A percentile compares a stretch with the other conserved stretches of the same genome.
phyloP scores from a whole-genome alignment of 2,797 vertebrate genomes.

The Setipinna tenuifilis region DNA sequence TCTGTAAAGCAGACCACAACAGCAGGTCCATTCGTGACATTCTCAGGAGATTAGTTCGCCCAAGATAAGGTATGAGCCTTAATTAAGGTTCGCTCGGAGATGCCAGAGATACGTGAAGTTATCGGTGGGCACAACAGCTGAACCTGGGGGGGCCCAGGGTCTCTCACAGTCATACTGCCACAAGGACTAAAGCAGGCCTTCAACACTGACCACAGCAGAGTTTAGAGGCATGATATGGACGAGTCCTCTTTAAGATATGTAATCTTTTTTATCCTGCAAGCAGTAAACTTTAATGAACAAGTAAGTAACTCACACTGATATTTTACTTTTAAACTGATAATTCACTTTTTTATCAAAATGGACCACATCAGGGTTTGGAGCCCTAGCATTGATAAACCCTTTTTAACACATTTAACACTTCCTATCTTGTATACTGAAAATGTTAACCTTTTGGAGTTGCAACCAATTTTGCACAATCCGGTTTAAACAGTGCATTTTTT shows the following conservation, averaged over 20 bases:
- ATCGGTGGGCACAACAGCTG: constrained; percentile 27
- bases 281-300: too few species aligned
- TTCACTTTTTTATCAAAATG: too few species aligned
- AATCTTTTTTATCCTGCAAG: too few species aligned
- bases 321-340: too few species aligned
- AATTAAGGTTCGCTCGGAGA: constrained; percentile 32
- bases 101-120: constrained; percentile 11
- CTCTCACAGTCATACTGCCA: not conserved
- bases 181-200: not conserved
- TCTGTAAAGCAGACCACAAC: constrained; percentile 29
- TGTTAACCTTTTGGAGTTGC: too few species aligned
- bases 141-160: not conserved
- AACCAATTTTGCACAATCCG: too few species aligned
- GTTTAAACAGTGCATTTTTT: too few species aligned
- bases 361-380: not conserved
- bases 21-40: constrained; percentile 35
- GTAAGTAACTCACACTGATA: too few species aligned
- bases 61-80: constrained; percentile 38
- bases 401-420: not conserved
- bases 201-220: not conserved
- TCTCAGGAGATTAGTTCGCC: constrained; percentile 43
- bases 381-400: not conserved
- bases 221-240: too few species aligned
- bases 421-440: too few species aligned
- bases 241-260: too few species aligned